Evolutionary conservation across 2,888 invertebrate species (phyloP).

Genomic region (Aelia acuminata): DNA sequence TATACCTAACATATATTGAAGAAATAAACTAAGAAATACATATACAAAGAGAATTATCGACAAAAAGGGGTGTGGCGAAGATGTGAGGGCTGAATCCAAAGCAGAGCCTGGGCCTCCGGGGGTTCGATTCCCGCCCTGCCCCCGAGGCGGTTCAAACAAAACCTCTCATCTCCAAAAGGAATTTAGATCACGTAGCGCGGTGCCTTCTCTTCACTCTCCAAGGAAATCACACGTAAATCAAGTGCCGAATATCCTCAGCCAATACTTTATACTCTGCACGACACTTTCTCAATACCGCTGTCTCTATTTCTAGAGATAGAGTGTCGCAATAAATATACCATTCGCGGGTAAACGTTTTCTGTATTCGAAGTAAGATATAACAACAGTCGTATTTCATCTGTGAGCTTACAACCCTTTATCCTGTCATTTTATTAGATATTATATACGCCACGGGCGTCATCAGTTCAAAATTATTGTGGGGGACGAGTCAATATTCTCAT

Average conservation of each 20-base stretch:
- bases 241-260: neutral
- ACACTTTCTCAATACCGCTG: neutral
- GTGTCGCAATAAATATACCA: neutral
- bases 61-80: neutral
- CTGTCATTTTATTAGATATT: too few relatives aligned
- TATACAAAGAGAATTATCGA: neutral
- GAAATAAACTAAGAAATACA: neutral
- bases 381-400: neutral
- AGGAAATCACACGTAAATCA: conserved; percentile 48
- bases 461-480: too few relatives aligned
- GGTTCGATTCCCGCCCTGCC: conserved; percentile 22
- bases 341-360: neutral
- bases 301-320: neutral
- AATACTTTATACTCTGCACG: neutral
- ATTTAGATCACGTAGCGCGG: conserved; percentile 4
- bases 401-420: neutral
- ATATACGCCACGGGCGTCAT: too few relatives aligned
- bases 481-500: too few relatives aligned
- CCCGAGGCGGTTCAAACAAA: conserved; percentile 26
- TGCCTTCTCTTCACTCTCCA: neutral
- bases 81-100: neutral
- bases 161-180: conserved; percentile 37
- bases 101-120: neutral
- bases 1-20: too few relatives aligned
- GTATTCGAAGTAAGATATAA: neutral